Base-by-base conservation (phyloP, 2,888 invertebrate species). In the Amphipoea oculea region DNA sequence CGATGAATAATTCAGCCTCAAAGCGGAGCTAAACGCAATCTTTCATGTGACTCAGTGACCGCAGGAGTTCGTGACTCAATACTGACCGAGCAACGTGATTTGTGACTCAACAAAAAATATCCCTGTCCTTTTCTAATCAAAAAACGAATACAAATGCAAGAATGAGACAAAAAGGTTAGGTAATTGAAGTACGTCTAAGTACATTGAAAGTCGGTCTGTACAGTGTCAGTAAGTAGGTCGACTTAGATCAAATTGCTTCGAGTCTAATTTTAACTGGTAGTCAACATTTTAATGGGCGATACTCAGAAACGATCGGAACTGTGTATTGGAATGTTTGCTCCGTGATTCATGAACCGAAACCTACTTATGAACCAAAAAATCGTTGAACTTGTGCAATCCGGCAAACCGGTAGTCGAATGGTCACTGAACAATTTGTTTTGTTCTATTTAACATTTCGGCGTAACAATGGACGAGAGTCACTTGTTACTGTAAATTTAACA, bases 31-130 rank as follows among this genome's bases (percentile, higher is more conserved):
- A 91, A 88, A 88, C 81, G 88, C 93, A 90, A 92, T 93, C 91
- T 91, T 89, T 92, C 92, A 92, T 89, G 91, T 95, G 95, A 95
- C 94, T 95, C 95, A 95, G 90, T 93, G 92, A 93, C 94, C 94
- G 90, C 93, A 90, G 88, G 88, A 91, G 88, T 88, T 92, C 91
- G 90, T 94, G 94, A 94, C 90, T 95, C 94, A 94, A 89, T 90
- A 86, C 86, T 82, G 84, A 86, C 81, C 87, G 90, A 88, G 90
- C 90, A 89, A 85, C 79, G 82, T 57, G 76, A 86, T 76, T 80
- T 86, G 86, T 94, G 93, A 94, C 91, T 94, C 93, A 92, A 91
- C 88, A 84, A 86, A 86, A 84, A 86, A 82, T 73, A 82, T 40
- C 74, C 77, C 88, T 82, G 80, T 91, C 91, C 89, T 86, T 87